Conservation (phyloP, 2,888 invertebrate genomes). For the Tenthredo scrophulariae region DNA sequence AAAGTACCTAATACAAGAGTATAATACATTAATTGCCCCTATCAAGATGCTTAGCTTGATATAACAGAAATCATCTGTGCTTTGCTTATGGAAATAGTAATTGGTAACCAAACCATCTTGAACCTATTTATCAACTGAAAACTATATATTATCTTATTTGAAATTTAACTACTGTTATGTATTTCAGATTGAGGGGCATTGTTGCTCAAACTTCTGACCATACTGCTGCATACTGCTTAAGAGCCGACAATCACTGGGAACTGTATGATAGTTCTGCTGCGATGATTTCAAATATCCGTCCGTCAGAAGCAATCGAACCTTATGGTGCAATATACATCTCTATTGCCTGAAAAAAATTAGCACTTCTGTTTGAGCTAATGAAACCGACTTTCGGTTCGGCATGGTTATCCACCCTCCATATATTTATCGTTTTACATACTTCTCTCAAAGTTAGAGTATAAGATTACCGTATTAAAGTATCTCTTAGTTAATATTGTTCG, state of each 20-base stretch:
- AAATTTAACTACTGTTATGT: too few species aligned
- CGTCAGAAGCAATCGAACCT: constrained; percentile 34
- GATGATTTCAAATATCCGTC: constrained; percentile 22
- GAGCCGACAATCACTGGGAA: constrained; percentile 2
- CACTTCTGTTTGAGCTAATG: not conserved
- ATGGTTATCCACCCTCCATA: not conserved
- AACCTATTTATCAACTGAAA: not conserved
- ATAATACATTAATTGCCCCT: not conserved
- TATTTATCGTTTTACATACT: not conserved
- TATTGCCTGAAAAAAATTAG: constrained; percentile 3
- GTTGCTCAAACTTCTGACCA: not conserved
- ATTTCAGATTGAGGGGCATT: too few species aligned
- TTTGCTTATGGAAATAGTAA: constrained; percentile 6
- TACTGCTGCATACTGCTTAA: constrained; percentile 26
- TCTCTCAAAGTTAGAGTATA: not conserved
- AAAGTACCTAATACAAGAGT: constrained; percentile 9
- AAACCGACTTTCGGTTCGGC: not conserved
- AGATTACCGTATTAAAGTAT: not conserved
- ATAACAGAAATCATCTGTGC: not conserved
- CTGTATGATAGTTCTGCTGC: not conserved
- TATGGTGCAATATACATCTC: constrained; percentile 28
- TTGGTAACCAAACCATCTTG: not conserved
- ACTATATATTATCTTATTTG: not conserved
- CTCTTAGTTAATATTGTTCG: not conserved
- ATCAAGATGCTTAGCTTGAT: constrained; percentile 27